phyloP scores from a whole-genome alignment of 2,888 invertebrate species.

The Eristalinus sepulchralis region DNA sequence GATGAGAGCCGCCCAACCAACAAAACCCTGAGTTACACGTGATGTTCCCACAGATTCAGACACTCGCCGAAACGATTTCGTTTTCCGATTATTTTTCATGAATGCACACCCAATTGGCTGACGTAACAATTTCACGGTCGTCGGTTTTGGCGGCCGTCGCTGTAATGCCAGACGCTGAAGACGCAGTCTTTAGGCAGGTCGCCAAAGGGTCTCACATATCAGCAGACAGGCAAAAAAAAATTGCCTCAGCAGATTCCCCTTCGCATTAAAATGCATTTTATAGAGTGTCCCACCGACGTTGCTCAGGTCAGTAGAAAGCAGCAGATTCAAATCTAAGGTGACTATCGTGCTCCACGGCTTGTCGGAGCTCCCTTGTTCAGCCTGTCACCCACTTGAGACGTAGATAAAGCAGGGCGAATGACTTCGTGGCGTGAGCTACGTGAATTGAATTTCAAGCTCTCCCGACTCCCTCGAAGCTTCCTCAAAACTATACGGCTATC shows the following conservation, averaged over 20 bases:
- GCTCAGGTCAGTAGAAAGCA: no score
- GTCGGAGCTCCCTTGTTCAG: background rate
- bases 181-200: slow-evolving; percentile 38
- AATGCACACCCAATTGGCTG: slow-evolving; percentile 46
- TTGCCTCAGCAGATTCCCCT: slow-evolving; percentile 56
- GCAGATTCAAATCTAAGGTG: no score
- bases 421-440: background rate
- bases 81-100: background rate
- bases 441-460: background rate
- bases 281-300: no score
- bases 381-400: background rate
- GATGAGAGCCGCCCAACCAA: no score
- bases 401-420: background rate
- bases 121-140: slow-evolving; percentile 44
- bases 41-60: background rate
- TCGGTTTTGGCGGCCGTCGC: slow-evolving; percentile 1
- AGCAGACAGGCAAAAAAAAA: slow-evolving; percentile 29
- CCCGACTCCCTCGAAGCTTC: background rate
- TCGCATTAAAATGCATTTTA: background rate
- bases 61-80: no score
- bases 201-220: slow-evolving; percentile 61
- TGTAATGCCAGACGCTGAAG: background rate
- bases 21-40: background rate
- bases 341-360: background rate
- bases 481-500: background rate